Base-by-base conservation (phyloP, 2,888 invertebrate species). In the Agriopis leucophaearia region DNA sequence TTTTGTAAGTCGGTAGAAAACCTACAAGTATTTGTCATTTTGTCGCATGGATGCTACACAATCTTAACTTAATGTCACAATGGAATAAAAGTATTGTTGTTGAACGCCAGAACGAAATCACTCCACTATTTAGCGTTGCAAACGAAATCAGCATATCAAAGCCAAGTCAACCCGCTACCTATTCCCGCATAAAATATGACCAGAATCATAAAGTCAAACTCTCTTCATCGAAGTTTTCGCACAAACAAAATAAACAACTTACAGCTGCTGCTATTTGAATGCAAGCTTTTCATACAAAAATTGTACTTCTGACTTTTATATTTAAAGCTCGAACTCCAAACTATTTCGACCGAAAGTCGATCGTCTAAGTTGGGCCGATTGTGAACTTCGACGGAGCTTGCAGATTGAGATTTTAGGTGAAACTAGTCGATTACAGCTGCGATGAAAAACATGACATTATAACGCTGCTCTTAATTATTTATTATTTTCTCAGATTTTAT, bases 281-380 rank as follows among this genome's bases (percentile, higher is more conserved):
- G 74, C 66, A 74, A 77, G 76, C 75, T 78, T 59, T 50, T 50
- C 48, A 76, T 77, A 76, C 73, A 74, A 77, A 78, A 81, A 78
- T 77, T 74, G 77, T 73, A 78, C 71, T 77, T 71, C 69, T 70
- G 60, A 73, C 74, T 77, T 77, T 76, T 81, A 79, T 81, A 79
- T 81, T 78, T 75, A 74, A 76, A 76, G 71, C 66, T 58, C 57
- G 51, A 61, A 61, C 61, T 57, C 52, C 64, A 71, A 76, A 77
- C 72, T 76, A 74, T 81, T 79, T 79, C 76, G 77, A 76, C 75
- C 60, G 62, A 79, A 72, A 71, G 61, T 67, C 56, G 58, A 40
- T 16, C 57, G 45, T 51, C 61, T 56, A 60, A 8, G 48, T 18
- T 48, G 12, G 7, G n/a, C 40, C 16, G 38, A 15, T 7, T 38